Base-by-base conservation (phyloP, 2,888 invertebrate species). In the Brachyopa scutellaris region DNA sequence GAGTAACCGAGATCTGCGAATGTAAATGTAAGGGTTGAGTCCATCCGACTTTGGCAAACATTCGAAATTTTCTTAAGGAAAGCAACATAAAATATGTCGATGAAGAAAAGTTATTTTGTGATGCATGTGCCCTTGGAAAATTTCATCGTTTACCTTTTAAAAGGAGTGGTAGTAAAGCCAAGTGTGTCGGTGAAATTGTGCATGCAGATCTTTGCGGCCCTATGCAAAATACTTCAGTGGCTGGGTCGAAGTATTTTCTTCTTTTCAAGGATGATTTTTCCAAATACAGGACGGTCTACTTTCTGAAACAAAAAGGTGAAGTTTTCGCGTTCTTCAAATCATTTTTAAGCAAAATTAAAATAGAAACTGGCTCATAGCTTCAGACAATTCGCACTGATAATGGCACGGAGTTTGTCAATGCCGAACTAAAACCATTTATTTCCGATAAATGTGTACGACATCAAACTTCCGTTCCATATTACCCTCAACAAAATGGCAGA, bases 401-500 rank as follows among this genome's bases (percentile, higher is more conserved):
- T 49, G 87, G 86, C 11, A 40, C 38, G 6, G 87, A 88, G 79
- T 87, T 86, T 61, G 55, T 85, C 0, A 85, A 84, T 29, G 64
- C 84, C 26, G 82, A 80, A 33, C 38, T 86, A 11, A 42, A 74
- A 49, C 40, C 80, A 13, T 84, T 85, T 62, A 57, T 86, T 7
- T 73, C 84, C 33, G 59, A 79, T 31, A 55, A 85, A 42, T 85
- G 86, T 42, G 86, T 86, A 19, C 47, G 70, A 23, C 84, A 85
- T 49, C 86, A 85, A 59, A 79, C 45, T 70, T 84, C 85, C 3
- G 86, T 86, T 0, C 72, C 85, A 2, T 88, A 88, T 72, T 87
- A 87, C 9, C 88, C 88, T 2, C 85, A 88, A 80, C 88, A 89
- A 78, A 90, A 90, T 78, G 88, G 88, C 4, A 80, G 84, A 49